A percentile compares a stretch with the other conserved stretches of the same genome.
Conservation (phyloP, 2,888 invertebrate genomes). For the Ectobius pallidus region DNA sequence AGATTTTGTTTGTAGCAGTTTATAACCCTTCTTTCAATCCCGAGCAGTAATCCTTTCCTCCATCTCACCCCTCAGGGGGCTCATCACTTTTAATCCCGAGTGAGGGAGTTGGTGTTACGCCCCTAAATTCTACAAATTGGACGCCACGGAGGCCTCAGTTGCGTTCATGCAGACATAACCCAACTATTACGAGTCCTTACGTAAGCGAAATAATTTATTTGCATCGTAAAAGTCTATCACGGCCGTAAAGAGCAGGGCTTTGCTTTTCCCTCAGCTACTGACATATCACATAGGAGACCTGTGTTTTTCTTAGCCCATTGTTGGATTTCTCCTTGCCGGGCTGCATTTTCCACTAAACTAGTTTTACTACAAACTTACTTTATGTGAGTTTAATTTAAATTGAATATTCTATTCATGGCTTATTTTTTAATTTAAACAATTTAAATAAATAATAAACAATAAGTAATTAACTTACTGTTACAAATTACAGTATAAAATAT, state of each 20-base stretch:
- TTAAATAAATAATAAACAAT: too few species aligned
- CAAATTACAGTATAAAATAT: too few species aligned
- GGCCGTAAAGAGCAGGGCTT: background rate
- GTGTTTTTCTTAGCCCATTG: too few species aligned
- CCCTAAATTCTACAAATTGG: constrained; percentile 23
- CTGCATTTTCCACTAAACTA: too few species aligned
- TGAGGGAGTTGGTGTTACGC: constrained; percentile 2
- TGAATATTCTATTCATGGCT: too few species aligned
- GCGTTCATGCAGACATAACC: constrained; percentile 21
- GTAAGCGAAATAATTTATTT: constrained; percentile 37
- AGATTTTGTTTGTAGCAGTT: background rate
- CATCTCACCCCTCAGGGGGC: background rate
- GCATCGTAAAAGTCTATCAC: constrained; percentile 39
- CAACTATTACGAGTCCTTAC: constrained; percentile 4
- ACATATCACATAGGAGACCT: too few species aligned
- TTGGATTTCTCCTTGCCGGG: too few species aligned
- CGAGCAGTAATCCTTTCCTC: constrained; percentile 28
- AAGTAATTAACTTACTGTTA: too few species aligned
- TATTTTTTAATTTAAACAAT: too few species aligned
- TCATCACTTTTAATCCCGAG: constrained; percentile 31
- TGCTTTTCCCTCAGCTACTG: too few species aligned
- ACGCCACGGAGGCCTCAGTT: constrained; percentile 28
- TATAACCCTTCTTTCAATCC: constrained; percentile 28
- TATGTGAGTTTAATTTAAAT: too few species aligned
- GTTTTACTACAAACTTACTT: too few species aligned